Percentiles rank a stretch among this genome's conserved stretches.
phyloP scores from a whole-genome alignment of 1,140 invertebrate genomes.

The Diorhabda carinulata region DNA sequence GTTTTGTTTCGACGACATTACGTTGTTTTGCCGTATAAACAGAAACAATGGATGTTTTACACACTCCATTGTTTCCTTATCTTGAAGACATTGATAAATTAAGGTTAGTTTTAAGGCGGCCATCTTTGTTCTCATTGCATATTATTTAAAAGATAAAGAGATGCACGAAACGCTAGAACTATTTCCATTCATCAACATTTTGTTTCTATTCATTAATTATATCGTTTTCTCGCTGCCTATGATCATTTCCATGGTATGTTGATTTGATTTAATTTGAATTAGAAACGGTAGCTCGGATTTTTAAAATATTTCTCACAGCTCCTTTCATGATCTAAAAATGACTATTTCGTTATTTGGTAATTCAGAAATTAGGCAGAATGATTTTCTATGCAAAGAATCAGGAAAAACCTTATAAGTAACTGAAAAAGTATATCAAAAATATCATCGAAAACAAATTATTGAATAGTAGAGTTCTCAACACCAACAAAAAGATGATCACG shows the following conservation, averaged over 20 bases:
- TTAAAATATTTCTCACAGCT: too few relatives aligned
- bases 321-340: too few relatives aligned
- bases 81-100: constrained; percentile 51
- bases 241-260: not conserved
- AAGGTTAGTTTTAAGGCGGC: constrained; percentile 48
- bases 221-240: not conserved
- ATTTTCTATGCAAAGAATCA: too few relatives aligned
- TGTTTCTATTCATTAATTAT: constrained; percentile 22
- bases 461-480: too few relatives aligned
- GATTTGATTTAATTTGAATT: not conserved
- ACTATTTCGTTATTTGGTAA: too few relatives aligned
- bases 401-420: too few relatives aligned
- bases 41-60: constrained; percentile 47
- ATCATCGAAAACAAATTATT: too few relatives aligned
- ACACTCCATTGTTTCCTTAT: constrained; percentile 49
- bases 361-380: too few relatives aligned
- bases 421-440: too few relatives aligned
- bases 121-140: constrained; percentile 42
- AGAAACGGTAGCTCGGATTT: too few relatives aligned
- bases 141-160: constrained; percentile 30
- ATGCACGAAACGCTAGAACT: constrained; percentile 16
- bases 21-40: constrained; percentile 45
- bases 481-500: too few relatives aligned
- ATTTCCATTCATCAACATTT: constrained; percentile 23
- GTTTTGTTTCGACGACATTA: constrained; percentile 39